Evolutionary conservation across 2,113 vertebrate genomes (phyloP).

Genomic region (Silurus asotus): DNA sequence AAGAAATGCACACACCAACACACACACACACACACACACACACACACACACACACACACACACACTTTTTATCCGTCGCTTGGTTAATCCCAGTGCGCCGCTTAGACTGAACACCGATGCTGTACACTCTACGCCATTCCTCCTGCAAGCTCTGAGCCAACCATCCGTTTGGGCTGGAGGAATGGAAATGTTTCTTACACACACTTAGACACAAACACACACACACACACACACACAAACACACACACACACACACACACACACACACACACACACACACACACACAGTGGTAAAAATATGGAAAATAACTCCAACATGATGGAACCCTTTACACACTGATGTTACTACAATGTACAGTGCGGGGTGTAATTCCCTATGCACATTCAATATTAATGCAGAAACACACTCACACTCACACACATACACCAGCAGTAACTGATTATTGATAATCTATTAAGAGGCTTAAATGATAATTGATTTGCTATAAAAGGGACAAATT

Average conservation of each 20-base stretch:
- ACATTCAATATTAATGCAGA: constrained; percentile 36
- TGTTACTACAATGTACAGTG: constrained; percentile 26
- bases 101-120: constrained; percentile 51
- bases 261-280: constrained; percentile 11
- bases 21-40: constrained; percentile 11
- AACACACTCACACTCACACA: not conserved
- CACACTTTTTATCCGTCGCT: constrained; percentile 48
- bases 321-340: constrained; percentile 44
- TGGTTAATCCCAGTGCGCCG: constrained; percentile 66
- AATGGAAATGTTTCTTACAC: constrained; percentile 48
- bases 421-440: not conserved
- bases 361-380: constrained; percentile 21
- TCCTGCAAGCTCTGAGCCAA: constrained; percentile 58
- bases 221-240: constrained; percentile 21
- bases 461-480: constrained; percentile 35
- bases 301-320: constrained; percentile 44
- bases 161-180: constrained; percentile 45
- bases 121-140: constrained; percentile 45
- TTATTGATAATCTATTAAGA: constrained; percentile 29
- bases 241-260: constrained; percentile 25
- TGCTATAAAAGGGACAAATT: constrained; percentile 15
- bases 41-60: constrained; percentile 3
- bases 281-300: constrained; percentile 22
- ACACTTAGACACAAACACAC: constrained; percentile 8
- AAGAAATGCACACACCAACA: constrained; percentile 35